Evolutionary conservation across 2,888 invertebrate genomes (phyloP).

Genomic region (Cerceris rybyensis): DNA sequence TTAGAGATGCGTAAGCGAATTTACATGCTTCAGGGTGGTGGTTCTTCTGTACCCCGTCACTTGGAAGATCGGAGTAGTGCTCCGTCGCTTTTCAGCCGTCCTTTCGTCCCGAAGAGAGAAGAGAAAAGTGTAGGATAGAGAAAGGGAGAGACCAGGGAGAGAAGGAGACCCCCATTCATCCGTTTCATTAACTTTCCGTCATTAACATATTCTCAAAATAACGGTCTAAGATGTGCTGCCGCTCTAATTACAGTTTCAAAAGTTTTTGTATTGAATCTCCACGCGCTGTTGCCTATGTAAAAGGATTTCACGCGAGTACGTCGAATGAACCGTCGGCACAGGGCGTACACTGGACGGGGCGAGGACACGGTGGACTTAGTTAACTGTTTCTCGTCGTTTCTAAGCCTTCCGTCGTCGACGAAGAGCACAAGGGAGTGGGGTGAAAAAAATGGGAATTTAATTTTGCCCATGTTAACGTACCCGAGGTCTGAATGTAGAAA

Average conservation of each 20-base stretch:
- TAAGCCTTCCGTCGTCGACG: background rate
- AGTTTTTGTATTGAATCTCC: constrained; percentile 52
- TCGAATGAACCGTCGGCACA: constrained; percentile 16
- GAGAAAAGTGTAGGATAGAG: too few species aligned
- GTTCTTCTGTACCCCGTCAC: constrained; percentile 65
- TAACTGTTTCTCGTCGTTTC: background rate
- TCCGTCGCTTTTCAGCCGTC: constrained; percentile 64
- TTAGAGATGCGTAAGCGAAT: constrained; percentile 70
- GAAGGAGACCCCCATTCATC: constrained; percentile 49
- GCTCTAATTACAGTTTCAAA: constrained; percentile 63
- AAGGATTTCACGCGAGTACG: constrained; percentile 20
- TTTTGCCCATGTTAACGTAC: constrained; percentile 32
- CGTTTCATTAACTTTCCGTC: constrained; percentile 64
- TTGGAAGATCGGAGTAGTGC: constrained; percentile 62
- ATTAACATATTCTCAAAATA: constrained; percentile 64
- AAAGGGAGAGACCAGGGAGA: constrained; percentile 21
- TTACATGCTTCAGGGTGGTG: constrained; percentile 70
- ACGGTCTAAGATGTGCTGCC: constrained; percentile 62
- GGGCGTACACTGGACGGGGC: constrained; percentile 10
- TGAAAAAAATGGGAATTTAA: constrained; percentile 43
- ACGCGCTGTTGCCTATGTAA: constrained; percentile 25
- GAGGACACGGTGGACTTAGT: constrained; percentile 34
- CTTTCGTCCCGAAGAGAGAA: constrained; percentile 38
- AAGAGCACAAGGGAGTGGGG: background rate
- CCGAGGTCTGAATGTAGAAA: constrained; percentile 21